Evolutionary conservation across 2,888 invertebrate genomes (phyloP).

Genomic region (Plagodis pulveraria): DNA sequence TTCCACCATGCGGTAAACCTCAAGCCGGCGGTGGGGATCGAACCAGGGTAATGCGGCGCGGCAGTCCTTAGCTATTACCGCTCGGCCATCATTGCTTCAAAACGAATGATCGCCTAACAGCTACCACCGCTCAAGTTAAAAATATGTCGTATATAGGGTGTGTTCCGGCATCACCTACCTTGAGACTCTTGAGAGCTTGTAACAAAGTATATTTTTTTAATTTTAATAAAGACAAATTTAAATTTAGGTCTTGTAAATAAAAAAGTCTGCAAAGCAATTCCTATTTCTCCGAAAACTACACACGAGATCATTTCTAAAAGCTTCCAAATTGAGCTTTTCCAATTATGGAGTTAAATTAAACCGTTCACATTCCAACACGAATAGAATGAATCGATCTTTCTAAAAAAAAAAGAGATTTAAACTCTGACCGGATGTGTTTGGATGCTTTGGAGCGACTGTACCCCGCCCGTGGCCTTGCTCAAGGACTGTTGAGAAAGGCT

Average conservation of each 20-base stretch:
- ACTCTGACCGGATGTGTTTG: constrained; percentile 53
- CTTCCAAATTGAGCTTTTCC: constrained; percentile 5
- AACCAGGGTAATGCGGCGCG: no score
- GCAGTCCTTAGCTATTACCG: no score
- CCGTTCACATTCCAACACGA: constrained; percentile 36
- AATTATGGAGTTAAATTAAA: constrained; percentile 21
- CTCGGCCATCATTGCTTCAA: no score
- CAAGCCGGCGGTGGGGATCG: no score
- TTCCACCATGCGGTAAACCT: no score
- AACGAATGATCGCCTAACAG: no score
- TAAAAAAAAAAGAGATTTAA: constrained; percentile 24
- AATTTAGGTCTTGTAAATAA: neutral
- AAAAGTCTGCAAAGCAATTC: neutral
- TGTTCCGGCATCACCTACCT: no score
- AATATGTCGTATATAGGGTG: no score
- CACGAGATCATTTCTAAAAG: constrained; percentile 3
- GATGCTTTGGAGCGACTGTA: constrained; percentile 29
- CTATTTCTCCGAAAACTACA: constrained; percentile 12
- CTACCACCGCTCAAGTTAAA: no score
- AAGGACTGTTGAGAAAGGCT: constrained; percentile 39
- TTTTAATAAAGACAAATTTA: neutral
- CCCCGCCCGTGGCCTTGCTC: constrained; percentile 47
- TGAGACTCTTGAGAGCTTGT: no score
- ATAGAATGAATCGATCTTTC: constrained; percentile 28
- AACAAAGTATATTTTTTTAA: no score